Evolutionary conservation across 1,140 invertebrate genomes (phyloP).

Genomic region (Nebria ingens): DNA sequence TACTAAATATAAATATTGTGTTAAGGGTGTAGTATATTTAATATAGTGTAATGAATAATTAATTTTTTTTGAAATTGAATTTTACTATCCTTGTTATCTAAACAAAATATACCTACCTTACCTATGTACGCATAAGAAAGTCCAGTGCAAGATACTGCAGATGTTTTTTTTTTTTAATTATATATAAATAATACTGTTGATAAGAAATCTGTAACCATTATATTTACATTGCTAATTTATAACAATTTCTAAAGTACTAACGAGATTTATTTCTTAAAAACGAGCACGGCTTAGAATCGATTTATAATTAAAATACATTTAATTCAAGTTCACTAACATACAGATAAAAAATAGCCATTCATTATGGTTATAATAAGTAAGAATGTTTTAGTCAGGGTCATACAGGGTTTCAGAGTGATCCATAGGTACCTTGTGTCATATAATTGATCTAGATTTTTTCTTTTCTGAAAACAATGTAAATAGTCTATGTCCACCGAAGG

Average conservation of each 20-base stretch:
- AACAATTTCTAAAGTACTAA: not conserved
- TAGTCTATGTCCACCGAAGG: not conserved
- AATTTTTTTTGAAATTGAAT: no score
- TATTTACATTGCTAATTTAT: not conserved
- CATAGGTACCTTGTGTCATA: not conserved
- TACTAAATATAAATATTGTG: no score
- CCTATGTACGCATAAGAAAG: no score
- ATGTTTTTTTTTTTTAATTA: no score
- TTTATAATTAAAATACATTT: not conserved
- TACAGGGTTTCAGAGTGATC: not conserved
- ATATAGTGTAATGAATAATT: no score
- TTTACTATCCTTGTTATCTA: no score
- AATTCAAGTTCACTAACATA: not conserved
- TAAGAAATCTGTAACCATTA: no score
- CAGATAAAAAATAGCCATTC: not conserved
- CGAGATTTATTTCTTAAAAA: not conserved
- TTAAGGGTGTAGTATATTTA: no score
- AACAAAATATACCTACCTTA: no score
- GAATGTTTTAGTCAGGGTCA: not conserved
- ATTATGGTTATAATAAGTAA: not conserved
- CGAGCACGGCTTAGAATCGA: no score
- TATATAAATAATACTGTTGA: no score
- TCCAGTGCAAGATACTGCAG: no score
- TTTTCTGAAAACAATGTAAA: not conserved
- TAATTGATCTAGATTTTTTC: not conserved